Evolutionary conservation across 1,140 invertebrate species (phyloP).

Genomic region (Bombus consobrinus): DNA sequence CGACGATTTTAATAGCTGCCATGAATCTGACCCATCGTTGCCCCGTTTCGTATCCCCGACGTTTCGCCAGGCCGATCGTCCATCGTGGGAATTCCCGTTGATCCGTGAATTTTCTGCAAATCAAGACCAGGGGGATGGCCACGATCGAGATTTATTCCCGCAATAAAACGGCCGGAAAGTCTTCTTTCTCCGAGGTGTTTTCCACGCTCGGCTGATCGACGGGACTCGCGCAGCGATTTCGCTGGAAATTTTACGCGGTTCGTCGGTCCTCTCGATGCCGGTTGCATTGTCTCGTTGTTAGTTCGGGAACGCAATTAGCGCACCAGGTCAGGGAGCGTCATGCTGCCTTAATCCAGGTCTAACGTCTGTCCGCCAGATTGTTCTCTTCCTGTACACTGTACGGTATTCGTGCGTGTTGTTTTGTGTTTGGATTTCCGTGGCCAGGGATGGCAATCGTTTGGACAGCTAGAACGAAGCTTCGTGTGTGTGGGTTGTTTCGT

Average conservation of each 20-base stretch:
- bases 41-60: neutral
- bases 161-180: slow-evolving; percentile 43
- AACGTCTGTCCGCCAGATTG: neutral
- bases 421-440: neutral
- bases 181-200: slow-evolving; percentile 4
- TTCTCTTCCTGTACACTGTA: neutral
- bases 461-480: neutral
- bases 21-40: slow-evolving; percentile 13
- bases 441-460: neutral
- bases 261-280: neutral
- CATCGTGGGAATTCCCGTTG: slow-evolving; percentile 55
- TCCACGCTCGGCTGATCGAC: slow-evolving; percentile 35
- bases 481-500: neutral
- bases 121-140: slow-evolving; percentile 40
- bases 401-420: too few species aligned
- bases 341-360: slow-evolving; percentile 19
- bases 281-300: slow-evolving; percentile 40
- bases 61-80: neutral
- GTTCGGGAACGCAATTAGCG: slow-evolving; percentile 35
- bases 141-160: slow-evolving; percentile 51
- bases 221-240: slow-evolving; percentile 32
- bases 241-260: slow-evolving; percentile 38
- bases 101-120: slow-evolving; percentile 61
- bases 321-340: slow-evolving; percentile 14
- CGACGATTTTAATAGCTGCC: slow-evolving; percentile 14